These are phyloP conservation scores for Cuculus canorus DNA, from an alignment of 2,797 vertebrate genomes.

Conservation along the genomic window DNA sequence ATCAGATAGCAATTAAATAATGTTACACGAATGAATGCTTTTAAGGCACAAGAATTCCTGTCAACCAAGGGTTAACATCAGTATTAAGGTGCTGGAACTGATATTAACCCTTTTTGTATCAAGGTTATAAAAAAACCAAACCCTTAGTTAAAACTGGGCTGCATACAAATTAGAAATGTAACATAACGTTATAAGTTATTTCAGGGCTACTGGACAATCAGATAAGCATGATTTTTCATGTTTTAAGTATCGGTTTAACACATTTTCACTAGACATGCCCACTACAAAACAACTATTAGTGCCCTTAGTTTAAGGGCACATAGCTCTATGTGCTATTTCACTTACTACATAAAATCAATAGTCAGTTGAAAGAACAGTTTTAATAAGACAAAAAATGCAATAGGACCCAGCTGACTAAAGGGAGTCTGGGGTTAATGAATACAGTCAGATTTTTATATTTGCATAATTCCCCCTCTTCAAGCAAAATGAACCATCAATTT, in stretches of 20 bases:
- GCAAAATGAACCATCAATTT: background rate
- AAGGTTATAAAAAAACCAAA: background rate
- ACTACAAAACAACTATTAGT: background rate
- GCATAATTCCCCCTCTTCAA: conserved; percentile 11
- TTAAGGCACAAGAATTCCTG: background rate
- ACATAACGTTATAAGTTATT: background rate
- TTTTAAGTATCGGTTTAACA: background rate
- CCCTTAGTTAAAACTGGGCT: background rate
- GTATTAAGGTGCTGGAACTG: background rate
- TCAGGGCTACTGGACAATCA: background rate
- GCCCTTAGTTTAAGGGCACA: background rate
- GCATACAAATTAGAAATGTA: background rate
- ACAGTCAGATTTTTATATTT: background rate
- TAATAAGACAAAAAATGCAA: background rate
- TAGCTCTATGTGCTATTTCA: background rate
- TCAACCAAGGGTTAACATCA: background rate
- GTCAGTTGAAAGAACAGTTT: background rate
- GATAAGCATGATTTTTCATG: background rate
- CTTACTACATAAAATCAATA: background rate
- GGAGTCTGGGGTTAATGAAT: background rate
- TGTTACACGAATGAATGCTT: background rate
- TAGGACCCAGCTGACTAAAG: background rate
- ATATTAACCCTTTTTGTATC: background rate
- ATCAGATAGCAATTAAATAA: background rate
- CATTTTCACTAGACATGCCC: background rate